Evolutionary conservation across 2,888 invertebrate species (phyloP), one percentile per base, ranked within the genome.

Genomic region (Amblyjoppa proteus): DNA sequence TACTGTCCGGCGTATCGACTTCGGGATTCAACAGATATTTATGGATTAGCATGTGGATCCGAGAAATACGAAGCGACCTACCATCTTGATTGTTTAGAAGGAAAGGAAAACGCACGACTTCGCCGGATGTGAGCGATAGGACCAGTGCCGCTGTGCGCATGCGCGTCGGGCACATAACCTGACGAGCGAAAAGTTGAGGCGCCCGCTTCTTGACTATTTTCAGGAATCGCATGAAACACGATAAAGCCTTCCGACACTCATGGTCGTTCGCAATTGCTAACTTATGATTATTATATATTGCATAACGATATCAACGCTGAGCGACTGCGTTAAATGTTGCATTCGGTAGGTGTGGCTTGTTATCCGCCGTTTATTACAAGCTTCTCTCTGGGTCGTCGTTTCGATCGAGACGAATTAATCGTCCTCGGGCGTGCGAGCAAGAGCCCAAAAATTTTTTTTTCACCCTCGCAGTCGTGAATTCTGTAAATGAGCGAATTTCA

Each of bases 51-150:
- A 82, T 71, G 77, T 69, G 74, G 75, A 84, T 20, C 6, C 58
- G 49, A 76, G 68, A 85, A 76, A 83, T 76, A 81, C 76, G 74
- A 82, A 45, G 83, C 84, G 66, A 91, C 93, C 90, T 91, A 93
- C 93, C 93, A 93, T 93, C 89, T 92, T 93, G 90, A 86, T 89
- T 88, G 89, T 89, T 89, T 91, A 83, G 89, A 89, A 89, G 87
- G 90, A 90, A 92, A 89, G 90, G 89, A 89, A 89, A 91, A 86
- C 84, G 85, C 51, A 86, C 81, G 85, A 45, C 16, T 66, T 51
- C 69, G 70, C 88, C 89, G 92, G 93, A 92, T 90, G 80, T 88
- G 41, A 85, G 64, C 20, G 53, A 58, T 71, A 11, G 20, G 25
- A 53, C 73, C 16, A 64, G 81, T 71, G 77, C 84, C 73, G 16